These are phyloP conservation scores for Aplodontia rufa DNA, from an alignment of 2,113 vertebrate genomes.

Conservation along the genomic window DNA sequence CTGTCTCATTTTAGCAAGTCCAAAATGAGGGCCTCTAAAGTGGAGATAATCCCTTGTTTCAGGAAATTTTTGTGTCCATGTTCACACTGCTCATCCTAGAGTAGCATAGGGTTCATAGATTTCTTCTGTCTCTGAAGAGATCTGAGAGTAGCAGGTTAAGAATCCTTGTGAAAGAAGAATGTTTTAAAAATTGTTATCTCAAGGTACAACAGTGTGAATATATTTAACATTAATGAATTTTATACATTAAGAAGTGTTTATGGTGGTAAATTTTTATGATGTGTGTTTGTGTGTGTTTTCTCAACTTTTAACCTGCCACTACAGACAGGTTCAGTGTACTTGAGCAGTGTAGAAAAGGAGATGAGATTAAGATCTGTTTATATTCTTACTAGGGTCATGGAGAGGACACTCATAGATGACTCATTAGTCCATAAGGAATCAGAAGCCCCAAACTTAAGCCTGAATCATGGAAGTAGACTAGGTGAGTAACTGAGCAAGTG, in stretches of 20 bases:
- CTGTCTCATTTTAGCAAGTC: neutral
- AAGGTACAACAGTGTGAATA: neutral
- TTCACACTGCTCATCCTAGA: neutral
- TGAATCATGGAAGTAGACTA: slow-evolving; percentile 3
- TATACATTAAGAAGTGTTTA: neutral
- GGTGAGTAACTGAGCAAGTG: neutral
- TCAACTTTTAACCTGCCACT: neutral
- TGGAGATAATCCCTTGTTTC: neutral
- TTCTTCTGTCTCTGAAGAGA: neutral
- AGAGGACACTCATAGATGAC: slow-evolving; percentile 17
- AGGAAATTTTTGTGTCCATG: neutral
- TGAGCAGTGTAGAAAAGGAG: neutral
- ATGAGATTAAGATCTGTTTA: slow-evolving; percentile 50
- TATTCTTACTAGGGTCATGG: neutral
- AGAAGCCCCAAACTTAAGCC: neutral
- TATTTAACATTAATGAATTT: neutral
- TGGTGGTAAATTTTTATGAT: neutral
- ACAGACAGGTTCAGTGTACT: neutral
- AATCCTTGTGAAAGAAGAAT: neutral
- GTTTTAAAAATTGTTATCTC: neutral
- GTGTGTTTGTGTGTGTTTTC: neutral
- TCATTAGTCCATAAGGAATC: neutral
- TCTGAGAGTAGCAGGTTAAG: neutral
- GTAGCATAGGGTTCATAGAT: neutral
- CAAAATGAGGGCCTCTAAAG: neutral